phyloP scores from a whole-genome alignment of 2,888 invertebrate species.

The Megaustenia siamemsis region DNA sequence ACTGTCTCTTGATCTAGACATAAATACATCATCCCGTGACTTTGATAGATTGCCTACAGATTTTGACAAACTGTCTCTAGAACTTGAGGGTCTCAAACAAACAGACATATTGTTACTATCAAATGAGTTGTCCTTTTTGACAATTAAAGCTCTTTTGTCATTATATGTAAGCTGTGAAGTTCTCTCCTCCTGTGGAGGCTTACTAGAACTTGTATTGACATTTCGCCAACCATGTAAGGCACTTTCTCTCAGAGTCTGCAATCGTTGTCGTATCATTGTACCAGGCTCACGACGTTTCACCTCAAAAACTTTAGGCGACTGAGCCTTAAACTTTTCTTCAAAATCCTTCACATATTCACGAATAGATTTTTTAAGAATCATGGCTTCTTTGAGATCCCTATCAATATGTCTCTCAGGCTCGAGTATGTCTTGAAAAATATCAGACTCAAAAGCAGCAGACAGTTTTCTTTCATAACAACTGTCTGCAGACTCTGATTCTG shows the following conservation, averaged over 20 bases:
- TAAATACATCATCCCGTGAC: constrained; percentile 7
- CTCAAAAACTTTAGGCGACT: constrained; percentile 60
- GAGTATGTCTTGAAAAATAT: constrained; percentile 83
- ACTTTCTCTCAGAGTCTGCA: constrained; percentile 68
- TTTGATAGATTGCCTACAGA: constrained; percentile 9
- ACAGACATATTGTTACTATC: neutral
- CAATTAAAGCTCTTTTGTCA: neutral
- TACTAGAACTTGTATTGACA: constrained; percentile 51
- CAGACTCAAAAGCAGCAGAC: constrained; percentile 81
- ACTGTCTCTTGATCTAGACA: constrained; percentile 14
- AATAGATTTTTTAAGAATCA: constrained; percentile 63
- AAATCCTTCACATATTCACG: constrained; percentile 70
- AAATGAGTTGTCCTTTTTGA: neutral
- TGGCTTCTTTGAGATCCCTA: neutral
- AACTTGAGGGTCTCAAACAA: neutral
- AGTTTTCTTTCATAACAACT: constrained; percentile 80
- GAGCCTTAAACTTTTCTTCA: constrained; percentile 66
- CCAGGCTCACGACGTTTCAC: constrained; percentile 69
- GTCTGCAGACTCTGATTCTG: constrained; percentile 62
- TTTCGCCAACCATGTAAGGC: constrained; percentile 58
- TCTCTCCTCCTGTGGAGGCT: constrained; percentile 64
- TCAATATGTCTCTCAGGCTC: constrained; percentile 86
- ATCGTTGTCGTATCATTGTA: constrained; percentile 69
- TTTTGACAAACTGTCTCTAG: constrained; percentile 30
- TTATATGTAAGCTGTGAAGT: constrained; percentile 26